Evolutionary conservation across 2,113 vertebrate genomes (phyloP).

Genomic region (Xiphophorus couchianus): DNA sequence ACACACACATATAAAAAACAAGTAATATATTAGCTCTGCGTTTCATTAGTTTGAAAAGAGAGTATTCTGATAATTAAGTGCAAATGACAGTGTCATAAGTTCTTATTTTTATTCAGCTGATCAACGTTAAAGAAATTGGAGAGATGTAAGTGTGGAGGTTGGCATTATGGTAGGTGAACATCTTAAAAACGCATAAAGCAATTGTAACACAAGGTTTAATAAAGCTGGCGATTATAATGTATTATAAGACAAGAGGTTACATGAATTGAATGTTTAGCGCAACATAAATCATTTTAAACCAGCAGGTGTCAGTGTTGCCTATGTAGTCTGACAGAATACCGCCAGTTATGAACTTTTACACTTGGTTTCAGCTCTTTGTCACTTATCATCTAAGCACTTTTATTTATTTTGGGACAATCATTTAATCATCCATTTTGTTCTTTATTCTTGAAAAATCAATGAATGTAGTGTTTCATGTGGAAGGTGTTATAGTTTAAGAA

Average conservation of each 20-base stretch:
- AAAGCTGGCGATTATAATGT: neutral
- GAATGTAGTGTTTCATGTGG: neutral
- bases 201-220: neutral
- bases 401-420: neutral
- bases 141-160: slow-evolving; percentile 23
- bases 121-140: slow-evolving; percentile 78
- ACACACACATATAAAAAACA: too few relatives aligned
- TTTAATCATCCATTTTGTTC: neutral
- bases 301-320: slow-evolving; percentile 78
- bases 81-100: too few relatives aligned
- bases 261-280: neutral
- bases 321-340: neutral
- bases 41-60: neutral
- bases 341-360: neutral
- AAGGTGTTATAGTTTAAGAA: neutral
- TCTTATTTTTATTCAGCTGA: slow-evolving; percentile 61
- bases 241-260: neutral
- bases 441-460: neutral
- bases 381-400: neutral
- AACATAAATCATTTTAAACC: slow-evolving; percentile 18
- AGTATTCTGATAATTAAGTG: too few relatives aligned
- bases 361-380: neutral
- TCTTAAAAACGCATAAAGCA: neutral
- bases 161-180: neutral
- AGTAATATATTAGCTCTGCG: too few relatives aligned